Conservation (phyloP, 2,888 invertebrate genomes). For the Pristionchus exspectatus region DNA sequence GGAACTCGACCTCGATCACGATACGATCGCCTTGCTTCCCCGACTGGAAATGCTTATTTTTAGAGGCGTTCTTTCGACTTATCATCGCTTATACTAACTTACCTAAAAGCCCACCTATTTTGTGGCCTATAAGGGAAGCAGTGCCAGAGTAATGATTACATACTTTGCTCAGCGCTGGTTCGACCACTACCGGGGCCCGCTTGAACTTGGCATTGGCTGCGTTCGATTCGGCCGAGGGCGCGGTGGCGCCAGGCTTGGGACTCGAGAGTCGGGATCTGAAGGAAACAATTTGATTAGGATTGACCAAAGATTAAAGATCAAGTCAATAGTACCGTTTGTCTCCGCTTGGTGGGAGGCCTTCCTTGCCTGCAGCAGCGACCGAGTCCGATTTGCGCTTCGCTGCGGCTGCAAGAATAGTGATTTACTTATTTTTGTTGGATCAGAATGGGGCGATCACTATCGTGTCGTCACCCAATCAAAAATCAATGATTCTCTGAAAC, state of each 20-base stretch:
- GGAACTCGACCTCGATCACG: slow-evolving; percentile 74
- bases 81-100: too few relatives aligned
- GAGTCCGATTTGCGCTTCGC: slow-evolving; percentile 64
- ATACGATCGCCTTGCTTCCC: slow-evolving; percentile 71
- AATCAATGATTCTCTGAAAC: background rate
- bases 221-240: slow-evolving; percentile 32
- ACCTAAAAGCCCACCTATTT: too few relatives aligned
- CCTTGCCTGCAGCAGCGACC: slow-evolving; percentile 65
- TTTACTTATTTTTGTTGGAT: background rate
- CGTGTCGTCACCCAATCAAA: background rate
- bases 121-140: too few relatives aligned
- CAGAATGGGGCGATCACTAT: background rate
- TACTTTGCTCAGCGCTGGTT: slow-evolving; percentile 75
- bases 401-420: slow-evolving; percentile 44
- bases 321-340: slow-evolving; percentile 35
- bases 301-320: background rate
- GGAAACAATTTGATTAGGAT: background rate
- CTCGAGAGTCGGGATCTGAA: slow-evolving; percentile 27
- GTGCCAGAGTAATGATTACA: too few relatives aligned
- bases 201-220: slow-evolving; percentile 66
- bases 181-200: slow-evolving; percentile 74
- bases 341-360: slow-evolving; percentile 53
- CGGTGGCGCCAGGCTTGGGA: slow-evolving; percentile 49
- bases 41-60: slow-evolving; percentile 68
- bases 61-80: too few relatives aligned